Base-by-base conservation (phyloP, 2,888 invertebrate species). In the Malachius bipustulatus region DNA sequence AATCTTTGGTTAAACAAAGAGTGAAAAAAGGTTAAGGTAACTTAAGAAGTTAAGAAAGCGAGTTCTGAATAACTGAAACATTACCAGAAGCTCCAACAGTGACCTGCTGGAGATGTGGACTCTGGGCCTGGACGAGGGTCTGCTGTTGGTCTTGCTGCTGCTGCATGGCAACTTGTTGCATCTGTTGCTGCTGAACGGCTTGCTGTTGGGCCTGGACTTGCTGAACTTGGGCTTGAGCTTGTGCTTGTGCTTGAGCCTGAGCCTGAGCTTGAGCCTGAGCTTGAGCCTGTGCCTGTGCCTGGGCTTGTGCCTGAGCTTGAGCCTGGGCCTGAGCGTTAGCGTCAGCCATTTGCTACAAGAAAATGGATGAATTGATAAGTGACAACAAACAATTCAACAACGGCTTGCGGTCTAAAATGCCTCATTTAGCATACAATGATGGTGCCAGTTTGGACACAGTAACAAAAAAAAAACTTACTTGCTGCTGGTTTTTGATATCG, bases 91-190 rank as follows among this genome's bases (percentile, higher is more conserved):
- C 56, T 14, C 54, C 57, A 4, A 58, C 58, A 13, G 58, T 47
- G 6, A 61, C 57, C 46, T 60, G 59, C 40, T 64, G 64, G 26
- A 64, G 54, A 41, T 65, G 66, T 2, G 68, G 68, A 44, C 66
- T 67, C 24, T 63, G 63, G 1, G 56, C 53, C 4, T 63, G 63
- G 1, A 61, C 62, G 38, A 59, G 55, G 49, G 65, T 47, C 57
- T 67, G 49, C 55, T 63, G 64, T 12, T 66, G 63, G 39, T 63
- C 63, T 16, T 64, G 69, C 35, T 73, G 73, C 40, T 70, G 71
- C 44, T 70, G 65, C 44, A 73, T 69, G 6, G 70, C 62, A 35
- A 72, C 72, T 42, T 73, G 73, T 37, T 71, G 75, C 43, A 76
- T 65, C 37, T 52, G 50, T 42, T 67, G 55, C 47, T 69, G 69